These are phyloP conservation scores for Nomada hirtipes DNA, from an alignment of 2,888 invertebrate species.

Conservation along the genomic window DNA sequence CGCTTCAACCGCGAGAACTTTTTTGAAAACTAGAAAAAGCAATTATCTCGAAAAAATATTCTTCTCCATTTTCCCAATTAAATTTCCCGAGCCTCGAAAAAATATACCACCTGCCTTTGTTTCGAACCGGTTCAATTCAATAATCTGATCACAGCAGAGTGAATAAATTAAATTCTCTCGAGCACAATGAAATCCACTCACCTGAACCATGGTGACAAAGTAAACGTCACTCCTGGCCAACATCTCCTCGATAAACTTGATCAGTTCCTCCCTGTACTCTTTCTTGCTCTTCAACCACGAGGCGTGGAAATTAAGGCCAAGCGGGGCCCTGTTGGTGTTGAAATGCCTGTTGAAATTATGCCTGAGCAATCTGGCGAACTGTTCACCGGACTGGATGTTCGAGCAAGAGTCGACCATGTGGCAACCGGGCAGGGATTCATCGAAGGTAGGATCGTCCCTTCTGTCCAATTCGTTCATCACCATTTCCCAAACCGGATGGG, in stretches of 20 bases:
- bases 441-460: slow-evolving; percentile 96
- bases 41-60: not conserved
- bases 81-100: not conserved
- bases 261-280: slow-evolving; percentile 95
- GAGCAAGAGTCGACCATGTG: slow-evolving; percentile 98
- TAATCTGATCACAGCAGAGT: too few relatives aligned
- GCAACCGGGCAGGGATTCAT: slow-evolving; percentile 96
- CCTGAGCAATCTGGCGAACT: slow-evolving; percentile 94
- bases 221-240: slow-evolving; percentile 95
- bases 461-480: slow-evolving; percentile 98
- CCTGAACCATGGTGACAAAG: slow-evolving; percentile 94
- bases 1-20: not conserved
- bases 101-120: not conserved
- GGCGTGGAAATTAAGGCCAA: slow-evolving; percentile 97
- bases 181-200: slow-evolving; percentile 68
- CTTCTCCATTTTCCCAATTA: not conserved
- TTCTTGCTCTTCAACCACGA: slow-evolving; percentile 97
- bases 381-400: slow-evolving; percentile 95
- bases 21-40: not conserved
- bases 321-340: slow-evolving; percentile 96
- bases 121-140: too few relatives aligned
- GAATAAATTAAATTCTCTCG: not conserved
- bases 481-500: slow-evolving; percentile 98
- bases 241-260: slow-evolving; percentile 97
- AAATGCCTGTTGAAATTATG: slow-evolving; percentile 98